phyloP scores from a whole-genome alignment of 2,888 invertebrate genomes.

The Mythimna ferrago region DNA sequence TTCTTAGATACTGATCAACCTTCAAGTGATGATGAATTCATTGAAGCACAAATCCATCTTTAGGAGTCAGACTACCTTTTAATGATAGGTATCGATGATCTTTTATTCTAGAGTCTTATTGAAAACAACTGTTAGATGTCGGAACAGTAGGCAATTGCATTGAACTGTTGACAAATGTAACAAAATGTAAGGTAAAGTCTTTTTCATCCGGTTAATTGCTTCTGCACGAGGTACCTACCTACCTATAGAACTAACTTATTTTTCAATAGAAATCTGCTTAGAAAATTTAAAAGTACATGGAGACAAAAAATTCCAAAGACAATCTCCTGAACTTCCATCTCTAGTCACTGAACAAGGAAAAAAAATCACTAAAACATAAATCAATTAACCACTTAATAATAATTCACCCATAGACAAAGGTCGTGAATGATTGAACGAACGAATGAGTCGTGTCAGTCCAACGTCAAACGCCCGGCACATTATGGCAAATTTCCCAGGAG shows the following conservation, averaged over 20 bases:
- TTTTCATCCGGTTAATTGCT: neutral
- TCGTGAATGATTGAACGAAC: slow-evolving; percentile 74
- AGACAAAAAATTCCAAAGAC: neutral
- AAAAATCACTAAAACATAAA: neutral
- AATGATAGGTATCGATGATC: slow-evolving; percentile 6
- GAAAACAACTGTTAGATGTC: neutral
- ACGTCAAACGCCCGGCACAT: slow-evolving; percentile 75
- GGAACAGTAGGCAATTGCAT: neutral
- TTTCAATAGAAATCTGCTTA: neutral
- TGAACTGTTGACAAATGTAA: neutral
- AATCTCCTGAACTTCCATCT: neutral
- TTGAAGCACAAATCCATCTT: neutral
- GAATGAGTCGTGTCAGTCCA: slow-evolving; percentile 71
- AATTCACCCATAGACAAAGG: slow-evolving; percentile 47
- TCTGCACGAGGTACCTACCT: too few species aligned
- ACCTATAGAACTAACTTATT: neutral
- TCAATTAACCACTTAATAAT: slow-evolving; percentile 40
- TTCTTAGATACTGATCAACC: neutral
- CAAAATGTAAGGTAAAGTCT: neutral
- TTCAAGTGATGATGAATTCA: neutral
- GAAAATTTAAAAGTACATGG: too few species aligned
- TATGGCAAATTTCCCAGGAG: slow-evolving; percentile 87
- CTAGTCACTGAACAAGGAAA: neutral
- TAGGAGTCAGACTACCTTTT: neutral
- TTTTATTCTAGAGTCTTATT: neutral